Base-by-base conservation (phyloP, 2,113 vertebrate species). In the Esox niger region DNA sequence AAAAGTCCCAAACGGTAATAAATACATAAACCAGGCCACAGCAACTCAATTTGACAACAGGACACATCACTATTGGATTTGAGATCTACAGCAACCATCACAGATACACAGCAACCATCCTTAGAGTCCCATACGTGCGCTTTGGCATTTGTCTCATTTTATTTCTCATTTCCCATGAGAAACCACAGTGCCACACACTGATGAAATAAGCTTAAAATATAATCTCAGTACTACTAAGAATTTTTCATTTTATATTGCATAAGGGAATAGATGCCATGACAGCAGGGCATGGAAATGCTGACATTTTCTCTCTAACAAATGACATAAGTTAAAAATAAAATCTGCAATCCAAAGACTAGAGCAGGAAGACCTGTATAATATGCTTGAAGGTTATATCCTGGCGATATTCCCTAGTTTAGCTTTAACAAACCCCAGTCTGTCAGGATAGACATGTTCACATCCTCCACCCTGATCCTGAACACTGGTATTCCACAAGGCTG, bases 41-140 rank as follows among this genome's bases (percentile, higher is more conserved):
- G 67, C 31, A 58, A 71, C 77, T 79, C 82, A 65, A 82, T 84
- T 78, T 79, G 35, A 77, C 73, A 66, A 54, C 57, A 70, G 74
- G 74, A 75, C 79, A 79, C 27, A 7, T 54, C 26, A 78, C 57
- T 75, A 88, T 88, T 80, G 52, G 77, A 86, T 86, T 86, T 82
- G 73, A 75, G 70, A 71, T 59, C 54, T 47, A 65, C 73, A 71
- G 69, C 71, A 73, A 83, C 78, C n/a, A n/a, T n/a, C 57, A 30
- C 20, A 30, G 6, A 7, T 0, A 0, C 29, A 30, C 57, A 30
- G 1, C 6, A 9, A 7, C 55, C 29, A 27, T 26, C 29, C 57
- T 2, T 13, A 6, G 1, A 20, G 29, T 31, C 57, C 27, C 8
- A 26, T 6, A 15, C 31, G 29, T 31, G 57, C 20, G 15, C 31